These are phyloP conservation scores for Anser cygnoides DNA, from an alignment of 2,113 vertebrate genomes.

Conservation along the genomic window DNA sequence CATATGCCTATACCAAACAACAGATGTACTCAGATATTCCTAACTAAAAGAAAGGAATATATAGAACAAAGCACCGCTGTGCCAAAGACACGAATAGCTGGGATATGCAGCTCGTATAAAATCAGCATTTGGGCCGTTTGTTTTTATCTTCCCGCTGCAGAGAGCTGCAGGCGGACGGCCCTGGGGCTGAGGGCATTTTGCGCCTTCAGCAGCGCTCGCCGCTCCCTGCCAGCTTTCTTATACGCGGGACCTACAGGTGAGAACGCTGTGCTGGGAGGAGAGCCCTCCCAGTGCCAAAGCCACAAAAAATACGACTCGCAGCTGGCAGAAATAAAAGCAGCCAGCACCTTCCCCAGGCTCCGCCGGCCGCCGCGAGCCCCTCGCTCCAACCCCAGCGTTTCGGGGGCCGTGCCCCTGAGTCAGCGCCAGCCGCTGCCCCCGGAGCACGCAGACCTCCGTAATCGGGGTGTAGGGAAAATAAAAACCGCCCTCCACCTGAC, in stretches of 20 bases:
- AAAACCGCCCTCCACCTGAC: too few relatives aligned
- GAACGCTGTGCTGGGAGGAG: rapidly evolving
- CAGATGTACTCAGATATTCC: not conserved
- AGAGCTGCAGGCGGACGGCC: not conserved
- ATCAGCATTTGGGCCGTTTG: not conserved
- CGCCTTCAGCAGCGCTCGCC: rapidly evolving
- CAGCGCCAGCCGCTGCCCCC: too few relatives aligned
- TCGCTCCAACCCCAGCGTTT: too few relatives aligned
- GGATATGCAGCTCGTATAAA: not conserved
- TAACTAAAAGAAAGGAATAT: rapidly evolving
- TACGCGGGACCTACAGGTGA: rapidly evolving
- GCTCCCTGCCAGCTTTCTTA: not conserved
- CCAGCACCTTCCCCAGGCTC: too few relatives aligned
- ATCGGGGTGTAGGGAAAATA: too few relatives aligned
- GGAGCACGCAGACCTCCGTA: too few relatives aligned
- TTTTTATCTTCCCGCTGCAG: rapidly evolving
- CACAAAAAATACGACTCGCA: rapidly evolving
- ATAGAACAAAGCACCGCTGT: not conserved
- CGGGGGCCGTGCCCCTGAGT: too few relatives aligned
- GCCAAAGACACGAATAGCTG: not conserved
- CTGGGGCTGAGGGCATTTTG: not conserved
- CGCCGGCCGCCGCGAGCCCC: too few relatives aligned
- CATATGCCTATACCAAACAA: not conserved
- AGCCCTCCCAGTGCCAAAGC: not conserved
- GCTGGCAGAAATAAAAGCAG: too few relatives aligned